Conservation (phyloP, 92 coral and sea anemone genomes). For the Scolanthus callimorphus region DNA sequence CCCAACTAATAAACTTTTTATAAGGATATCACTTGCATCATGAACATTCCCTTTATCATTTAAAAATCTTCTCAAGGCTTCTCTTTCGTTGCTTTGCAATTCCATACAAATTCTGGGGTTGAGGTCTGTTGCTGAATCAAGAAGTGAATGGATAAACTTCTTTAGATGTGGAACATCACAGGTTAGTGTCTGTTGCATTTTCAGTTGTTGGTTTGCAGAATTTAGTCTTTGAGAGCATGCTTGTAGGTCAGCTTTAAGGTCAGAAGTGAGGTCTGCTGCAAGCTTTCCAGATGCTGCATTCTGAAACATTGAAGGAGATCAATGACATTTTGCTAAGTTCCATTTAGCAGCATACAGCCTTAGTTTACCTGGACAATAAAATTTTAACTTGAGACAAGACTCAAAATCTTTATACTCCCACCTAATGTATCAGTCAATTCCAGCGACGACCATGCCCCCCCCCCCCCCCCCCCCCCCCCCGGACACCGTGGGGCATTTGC, state of each 20-base stretch:
- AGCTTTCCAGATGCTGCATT: not conserved
- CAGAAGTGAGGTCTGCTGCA: not conserved
- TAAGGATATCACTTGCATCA: constrained; percentile 60
- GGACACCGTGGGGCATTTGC: too few relatives aligned
- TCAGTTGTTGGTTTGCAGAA: not conserved
- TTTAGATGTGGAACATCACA: constrained; percentile 88
- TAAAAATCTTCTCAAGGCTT: constrained; percentile 51
- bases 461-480: too few relatives aligned
- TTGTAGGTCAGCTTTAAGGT: not conserved
- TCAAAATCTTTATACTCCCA: too few relatives aligned
- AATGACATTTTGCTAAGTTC: too few relatives aligned
- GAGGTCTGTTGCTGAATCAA: constrained; percentile 44
- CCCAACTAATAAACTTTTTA: constrained; percentile 17
- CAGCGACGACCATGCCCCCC: too few relatives aligned
- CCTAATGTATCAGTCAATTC: too few relatives aligned
- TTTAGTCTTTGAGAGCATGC: not conserved
- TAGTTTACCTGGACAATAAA: too few relatives aligned
- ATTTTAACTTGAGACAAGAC: too few relatives aligned
- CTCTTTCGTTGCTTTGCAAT: constrained; percentile 9
- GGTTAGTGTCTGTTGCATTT: not conserved
- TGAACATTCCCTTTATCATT: constrained; percentile 57
- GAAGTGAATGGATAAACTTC: constrained; percentile 49
- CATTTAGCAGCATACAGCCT: too few relatives aligned
- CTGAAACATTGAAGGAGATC: too few relatives aligned
- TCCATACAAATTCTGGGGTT: constrained; percentile 3